phyloP scores from a whole-genome alignment of 2,888 invertebrate species.

The Stenodera caucasica region DNA sequence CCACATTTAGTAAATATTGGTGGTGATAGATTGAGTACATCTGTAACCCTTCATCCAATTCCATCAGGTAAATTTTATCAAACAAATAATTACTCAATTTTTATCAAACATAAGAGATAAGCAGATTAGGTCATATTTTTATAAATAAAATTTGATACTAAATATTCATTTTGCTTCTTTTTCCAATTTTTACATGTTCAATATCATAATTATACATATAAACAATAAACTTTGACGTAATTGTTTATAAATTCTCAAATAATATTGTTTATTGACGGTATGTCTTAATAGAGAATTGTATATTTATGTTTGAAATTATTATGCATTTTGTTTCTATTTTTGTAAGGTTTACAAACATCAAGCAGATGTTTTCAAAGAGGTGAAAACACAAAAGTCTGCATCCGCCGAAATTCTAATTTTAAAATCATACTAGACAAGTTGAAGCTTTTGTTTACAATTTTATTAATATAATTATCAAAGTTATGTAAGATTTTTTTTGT shows the following conservation, averaged over 20 bases:
- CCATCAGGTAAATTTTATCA: slow-evolving; percentile 69
- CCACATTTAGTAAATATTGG: slow-evolving; percentile 92
- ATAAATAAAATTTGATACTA: neutral
- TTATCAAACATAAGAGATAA: neutral
- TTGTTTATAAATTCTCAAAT: slow-evolving; percentile 7
- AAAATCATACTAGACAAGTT: slow-evolving; percentile 16
- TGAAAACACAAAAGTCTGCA: slow-evolving; percentile 18
- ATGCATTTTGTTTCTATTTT: slow-evolving; percentile 31
- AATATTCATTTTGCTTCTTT: neutral
- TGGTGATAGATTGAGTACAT: slow-evolving; percentile 85
- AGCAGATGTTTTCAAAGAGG: slow-evolving; percentile 17
- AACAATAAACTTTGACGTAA: neutral
- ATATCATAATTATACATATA: slow-evolving; percentile 1
- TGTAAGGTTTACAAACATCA: slow-evolving; percentile 18
- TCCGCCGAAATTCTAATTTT: slow-evolving; percentile 23
- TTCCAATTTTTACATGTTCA: neutral
- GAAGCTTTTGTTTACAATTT: neutral
- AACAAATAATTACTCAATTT: neutral
- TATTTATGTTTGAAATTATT: neutral
- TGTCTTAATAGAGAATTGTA: neutral
- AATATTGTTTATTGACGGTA: slow-evolving; percentile 14
- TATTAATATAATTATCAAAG: neutral
- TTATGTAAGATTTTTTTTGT: slow-evolving; percentile 6
- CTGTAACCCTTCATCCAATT: slow-evolving; percentile 88
- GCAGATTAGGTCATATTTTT: neutral